Percentiles rank a stretch among this genome's conserved stretches.
These are phyloP conservation scores for Ctenopoma kingsleyae DNA, from an alignment of 2,797 vertebrate genomes.

Conservation along the genomic window DNA sequence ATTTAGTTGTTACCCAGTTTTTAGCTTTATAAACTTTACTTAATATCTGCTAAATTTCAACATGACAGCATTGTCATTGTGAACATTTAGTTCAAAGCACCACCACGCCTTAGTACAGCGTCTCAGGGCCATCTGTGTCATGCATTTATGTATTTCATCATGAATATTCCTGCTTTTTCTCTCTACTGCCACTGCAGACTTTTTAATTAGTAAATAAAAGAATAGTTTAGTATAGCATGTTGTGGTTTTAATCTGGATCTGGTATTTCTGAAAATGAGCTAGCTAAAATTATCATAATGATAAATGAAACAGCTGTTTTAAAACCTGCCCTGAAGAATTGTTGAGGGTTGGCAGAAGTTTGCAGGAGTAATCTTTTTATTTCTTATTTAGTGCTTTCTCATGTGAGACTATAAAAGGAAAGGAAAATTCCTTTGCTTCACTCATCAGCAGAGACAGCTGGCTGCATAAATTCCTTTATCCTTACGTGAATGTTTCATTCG, in stretches of 20 bases:
- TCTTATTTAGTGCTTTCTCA: constrained; percentile 3
- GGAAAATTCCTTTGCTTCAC: constrained; percentile 8
- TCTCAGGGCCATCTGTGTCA: background rate
- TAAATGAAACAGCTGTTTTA: constrained; percentile 6
- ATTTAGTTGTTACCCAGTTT: background rate
- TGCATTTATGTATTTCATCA: background rate
- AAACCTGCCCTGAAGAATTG: background rate
- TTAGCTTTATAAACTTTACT: background rate
- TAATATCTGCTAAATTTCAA: background rate
- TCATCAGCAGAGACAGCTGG: background rate
- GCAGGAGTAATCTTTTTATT: background rate
- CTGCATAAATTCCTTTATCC: constrained; percentile 38
- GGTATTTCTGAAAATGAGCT: constrained; percentile 1
- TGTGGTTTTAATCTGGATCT: background rate
- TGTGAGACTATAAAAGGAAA: constrained; percentile 35
- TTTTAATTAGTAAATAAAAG: background rate
- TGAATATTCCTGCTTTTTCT: background rate
- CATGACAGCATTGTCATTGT: background rate
- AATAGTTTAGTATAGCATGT: background rate
- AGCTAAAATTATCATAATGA: background rate
- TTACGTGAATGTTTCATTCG: background rate
- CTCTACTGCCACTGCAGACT: background rate
- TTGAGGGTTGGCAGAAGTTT: constrained; percentile 4
- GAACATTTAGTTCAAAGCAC: background rate
- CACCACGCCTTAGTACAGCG: background rate